Evolutionary conservation across 2,888 invertebrate species (phyloP).

Genomic region (Agapostemon virescens): DNA sequence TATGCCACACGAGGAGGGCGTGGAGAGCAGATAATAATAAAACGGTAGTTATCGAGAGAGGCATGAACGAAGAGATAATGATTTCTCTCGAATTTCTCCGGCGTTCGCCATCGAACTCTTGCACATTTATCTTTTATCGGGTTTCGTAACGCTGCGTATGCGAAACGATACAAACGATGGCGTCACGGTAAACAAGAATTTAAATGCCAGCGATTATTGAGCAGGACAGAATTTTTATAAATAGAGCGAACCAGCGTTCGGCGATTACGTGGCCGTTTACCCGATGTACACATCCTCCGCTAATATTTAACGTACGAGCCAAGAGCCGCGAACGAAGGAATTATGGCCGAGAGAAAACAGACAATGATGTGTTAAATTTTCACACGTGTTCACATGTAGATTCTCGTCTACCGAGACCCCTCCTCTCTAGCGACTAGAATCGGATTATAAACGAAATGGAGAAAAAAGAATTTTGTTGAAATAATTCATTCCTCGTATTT

Average conservation of each 20-base stretch:
- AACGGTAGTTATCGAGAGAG: neutral
- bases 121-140: conserved; percentile 17
- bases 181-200: conserved; percentile 29
- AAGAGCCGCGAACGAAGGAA: neutral
- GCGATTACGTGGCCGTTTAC: neutral
- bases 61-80: neutral
- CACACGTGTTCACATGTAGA: neutral
- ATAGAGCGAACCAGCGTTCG: neutral
- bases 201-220: conserved; percentile 16
- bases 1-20: neutral
- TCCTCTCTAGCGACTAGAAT: neutral
- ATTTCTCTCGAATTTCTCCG: neutral
- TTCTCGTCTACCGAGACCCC: neutral
- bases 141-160: conserved; percentile 13
- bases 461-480: neutral
- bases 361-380: neutral
- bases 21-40: neutral
- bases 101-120: neutral
- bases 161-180: neutral
- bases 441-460: neutral
- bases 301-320: conserved; percentile 1
- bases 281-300: neutral
- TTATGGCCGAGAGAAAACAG: neutral
- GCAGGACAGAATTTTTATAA: conserved; percentile 20
- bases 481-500: conserved; percentile 45